Evolutionary conservation across 2,888 invertebrate genomes (phyloP).

Genomic region (Noctua comes): DNA sequence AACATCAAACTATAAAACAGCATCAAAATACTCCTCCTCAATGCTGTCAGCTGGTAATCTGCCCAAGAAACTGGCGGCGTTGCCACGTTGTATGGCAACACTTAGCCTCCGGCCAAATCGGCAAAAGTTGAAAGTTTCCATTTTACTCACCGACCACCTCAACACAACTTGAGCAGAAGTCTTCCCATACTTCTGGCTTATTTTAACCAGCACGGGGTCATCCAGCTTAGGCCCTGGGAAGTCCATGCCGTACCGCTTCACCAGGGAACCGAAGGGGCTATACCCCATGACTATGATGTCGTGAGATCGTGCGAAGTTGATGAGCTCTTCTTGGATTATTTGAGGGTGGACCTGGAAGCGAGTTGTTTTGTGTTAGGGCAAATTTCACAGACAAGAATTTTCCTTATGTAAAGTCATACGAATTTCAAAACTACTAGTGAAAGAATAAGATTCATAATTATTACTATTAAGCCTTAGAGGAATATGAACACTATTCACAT

Average conservation of each 20-base stretch:
- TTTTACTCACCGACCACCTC: slow-evolving; percentile 91
- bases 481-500: no score
- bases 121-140: not conserved
- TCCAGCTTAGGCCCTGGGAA: slow-evolving; percentile 87
- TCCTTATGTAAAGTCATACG: no score
- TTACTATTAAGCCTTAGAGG: no score
- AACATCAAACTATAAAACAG: no score
- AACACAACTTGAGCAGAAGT: slow-evolving; percentile 91
- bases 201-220: slow-evolving; percentile 87
- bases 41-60: no score
- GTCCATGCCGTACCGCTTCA: slow-evolving; percentile 82
- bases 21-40: no score
- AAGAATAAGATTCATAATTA: no score
- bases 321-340: slow-evolving; percentile 91
- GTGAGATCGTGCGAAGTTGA: slow-evolving; percentile 90
- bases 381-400: no score
- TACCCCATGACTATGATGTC: slow-evolving; percentile 92
- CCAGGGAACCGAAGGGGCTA: slow-evolving; percentile 92
- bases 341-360: slow-evolving; percentile 89
- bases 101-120: no score
- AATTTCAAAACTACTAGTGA: no score
- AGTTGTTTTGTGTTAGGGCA: not conserved
- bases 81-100: no score
- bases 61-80: no score
- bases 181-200: slow-evolving; percentile 92